A percentile compares a stretch with the other conserved stretches of the same genome.
These are phyloP conservation scores for Lepidurus couesii DNA, from an alignment of 1,140 invertebrate species.

Conservation along the genomic window DNA sequence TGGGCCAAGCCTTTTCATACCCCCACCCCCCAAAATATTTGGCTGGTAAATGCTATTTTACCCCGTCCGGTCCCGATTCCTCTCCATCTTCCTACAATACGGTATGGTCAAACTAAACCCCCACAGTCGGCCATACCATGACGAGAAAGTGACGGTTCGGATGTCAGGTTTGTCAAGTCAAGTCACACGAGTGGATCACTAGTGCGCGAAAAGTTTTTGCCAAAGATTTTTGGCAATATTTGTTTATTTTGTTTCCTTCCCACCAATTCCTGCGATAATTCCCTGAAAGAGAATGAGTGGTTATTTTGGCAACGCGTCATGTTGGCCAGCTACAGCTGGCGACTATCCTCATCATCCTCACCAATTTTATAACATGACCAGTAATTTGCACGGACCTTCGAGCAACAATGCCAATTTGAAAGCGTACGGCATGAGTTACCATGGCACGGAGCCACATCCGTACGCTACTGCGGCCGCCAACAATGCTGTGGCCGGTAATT, in stretches of 20 bases:
- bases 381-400: neutral
- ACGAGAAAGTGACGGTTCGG: slow-evolving; percentile 18
- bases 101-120: neutral
- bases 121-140: neutral
- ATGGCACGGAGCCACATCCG: neutral
- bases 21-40: neutral
- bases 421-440: slow-evolving; percentile 4
- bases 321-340: neutral
- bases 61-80: slow-evolving; percentile 1
- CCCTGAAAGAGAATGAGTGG: neutral
- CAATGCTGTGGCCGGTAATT: neutral
- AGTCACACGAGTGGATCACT: slow-evolving; percentile 9
- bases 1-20: neutral
- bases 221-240: neutral
- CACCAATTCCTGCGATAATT: too few relatives aligned
- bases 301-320: neutral
- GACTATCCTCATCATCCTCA: slow-evolving; percentile 3
- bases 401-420: neutral
- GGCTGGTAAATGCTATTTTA: slow-evolving; percentile 3
- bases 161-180: neutral
- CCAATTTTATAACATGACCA: neutral
- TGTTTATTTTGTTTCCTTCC: too few relatives aligned
- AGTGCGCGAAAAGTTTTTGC: neutral
- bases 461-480: neutral
- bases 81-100: neutral